Conservation (phyloP, 2,888 invertebrate species). For the Hololepta plana region DNA sequence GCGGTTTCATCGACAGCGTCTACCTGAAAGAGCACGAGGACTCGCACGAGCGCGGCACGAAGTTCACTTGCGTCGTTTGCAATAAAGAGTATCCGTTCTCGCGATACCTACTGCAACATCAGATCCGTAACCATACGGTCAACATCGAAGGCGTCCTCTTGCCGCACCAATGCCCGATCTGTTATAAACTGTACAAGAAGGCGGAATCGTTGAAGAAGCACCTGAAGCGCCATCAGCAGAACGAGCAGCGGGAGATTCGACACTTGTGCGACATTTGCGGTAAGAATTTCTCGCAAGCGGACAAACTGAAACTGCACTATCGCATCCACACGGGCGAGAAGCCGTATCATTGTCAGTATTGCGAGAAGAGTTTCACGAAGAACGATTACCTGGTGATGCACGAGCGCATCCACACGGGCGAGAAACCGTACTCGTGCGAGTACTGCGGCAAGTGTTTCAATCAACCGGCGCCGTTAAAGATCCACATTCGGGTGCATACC, state of each 20-base stretch:
- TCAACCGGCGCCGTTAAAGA: conserved; percentile 13
- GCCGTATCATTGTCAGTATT: conserved; percentile 16
- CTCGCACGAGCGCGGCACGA: conserved; percentile 32
- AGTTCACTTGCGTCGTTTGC: conserved; percentile 33
- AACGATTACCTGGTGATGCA: conserved; percentile 15
- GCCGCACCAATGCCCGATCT: conserved; percentile 21
- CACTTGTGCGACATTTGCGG: conserved; percentile 21
- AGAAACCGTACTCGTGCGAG: conserved; percentile 16
- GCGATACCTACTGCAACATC: conserved; percentile 22
- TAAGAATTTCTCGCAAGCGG: conserved; percentile 19
- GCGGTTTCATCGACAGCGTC: conserved; percentile 34
- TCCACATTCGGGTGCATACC: conserved; percentile 14
- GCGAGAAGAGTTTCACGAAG: conserved; percentile 16
- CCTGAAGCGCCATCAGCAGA: conserved; percentile 13
- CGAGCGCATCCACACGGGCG: conserved; percentile 17
- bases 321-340: conserved; percentile 17
- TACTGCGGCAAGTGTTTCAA: conserved; percentile 16
- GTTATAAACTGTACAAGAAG: conserved; percentile 18
- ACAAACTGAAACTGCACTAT: conserved; percentile 17
- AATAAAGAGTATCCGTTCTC: conserved; percentile 30
- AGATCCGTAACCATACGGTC: conserved; percentile 19
- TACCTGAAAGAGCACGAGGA: conserved; percentile 36
- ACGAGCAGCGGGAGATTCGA: conserved; percentile 12
- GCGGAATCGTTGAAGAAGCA: conserved; percentile 26
- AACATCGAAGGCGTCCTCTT: conserved; percentile 26